Conservation (phyloP, 30 jellyfish, hydroid and myxozoan genomes). For the Aurelia sp. region DNA sequence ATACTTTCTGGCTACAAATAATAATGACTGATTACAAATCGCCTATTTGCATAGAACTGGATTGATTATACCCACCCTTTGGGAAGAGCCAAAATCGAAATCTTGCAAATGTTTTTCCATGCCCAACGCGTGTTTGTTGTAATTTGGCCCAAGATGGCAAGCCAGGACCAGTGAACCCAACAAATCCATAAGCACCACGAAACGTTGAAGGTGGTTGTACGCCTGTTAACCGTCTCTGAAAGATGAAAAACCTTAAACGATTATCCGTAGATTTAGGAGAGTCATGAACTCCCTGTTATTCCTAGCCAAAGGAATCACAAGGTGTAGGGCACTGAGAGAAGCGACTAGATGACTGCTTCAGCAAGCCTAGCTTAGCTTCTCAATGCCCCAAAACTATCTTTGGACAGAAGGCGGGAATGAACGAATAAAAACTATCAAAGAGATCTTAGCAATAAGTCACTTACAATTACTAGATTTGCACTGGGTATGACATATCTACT, state of each 20-base stretch:
- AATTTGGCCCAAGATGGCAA: conserved; percentile 45
- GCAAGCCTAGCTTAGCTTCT: too few relatives aligned
- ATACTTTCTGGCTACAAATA: too few relatives aligned
- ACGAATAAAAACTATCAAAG: too few relatives aligned
- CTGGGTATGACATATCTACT: background rate
- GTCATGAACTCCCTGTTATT: too few relatives aligned
- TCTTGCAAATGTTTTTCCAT: conserved; percentile 2
- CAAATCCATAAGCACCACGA: conserved; percentile 44
- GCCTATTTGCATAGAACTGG: background rate
- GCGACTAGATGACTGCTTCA: too few relatives aligned
- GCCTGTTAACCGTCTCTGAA: conserved; percentile 53
- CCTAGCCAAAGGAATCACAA: too few relatives aligned
- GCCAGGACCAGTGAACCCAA: conserved; percentile 58
- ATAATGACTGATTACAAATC: too few relatives aligned
- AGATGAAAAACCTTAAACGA: background rate
- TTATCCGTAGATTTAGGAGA: too few relatives aligned
- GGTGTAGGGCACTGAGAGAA: too few relatives aligned
- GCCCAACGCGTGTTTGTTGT: conserved; percentile 1
- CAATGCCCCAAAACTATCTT: too few relatives aligned
- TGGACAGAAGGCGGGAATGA: too few relatives aligned
- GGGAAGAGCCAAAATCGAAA: conserved; percentile 57
- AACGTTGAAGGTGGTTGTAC: background rate
- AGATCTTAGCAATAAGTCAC: background rate
- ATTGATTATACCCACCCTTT: conserved; percentile 24
- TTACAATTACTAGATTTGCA: conserved; percentile 14